Percentiles rank a stretch among this genome's conserved stretches.
Evolutionary conservation across 92 coral and sea anemone species (phyloP).

Genomic region (Pocillopora meandrina): DNA sequence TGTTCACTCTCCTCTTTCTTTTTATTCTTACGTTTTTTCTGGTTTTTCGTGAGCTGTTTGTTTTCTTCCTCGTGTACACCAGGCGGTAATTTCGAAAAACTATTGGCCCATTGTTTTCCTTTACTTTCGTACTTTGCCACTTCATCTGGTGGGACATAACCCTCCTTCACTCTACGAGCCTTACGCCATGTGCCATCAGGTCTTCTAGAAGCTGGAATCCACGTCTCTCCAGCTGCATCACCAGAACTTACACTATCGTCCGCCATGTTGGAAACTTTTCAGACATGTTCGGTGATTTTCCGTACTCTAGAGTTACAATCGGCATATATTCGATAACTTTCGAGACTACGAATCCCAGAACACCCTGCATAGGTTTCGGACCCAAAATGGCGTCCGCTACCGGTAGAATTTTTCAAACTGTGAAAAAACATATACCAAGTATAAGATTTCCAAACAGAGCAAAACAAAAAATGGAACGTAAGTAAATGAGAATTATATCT

Average conservation of each 20-base stretch:
- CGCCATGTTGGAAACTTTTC: conserved; percentile 80
- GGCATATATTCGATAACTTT: background rate
- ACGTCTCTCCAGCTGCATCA: conserved; percentile 44
- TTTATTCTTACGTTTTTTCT: conserved; percentile 78
- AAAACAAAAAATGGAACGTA: conserved; percentile 62
- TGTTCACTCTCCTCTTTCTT: conserved; percentile 22
- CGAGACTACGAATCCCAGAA: conserved; percentile 3
- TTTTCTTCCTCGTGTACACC: conserved; percentile 70
- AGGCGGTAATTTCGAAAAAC: conserved; percentile 76
- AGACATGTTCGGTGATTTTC: conserved; percentile 16
- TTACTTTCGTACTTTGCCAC: conserved; percentile 96
- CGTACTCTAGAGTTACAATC: background rate
- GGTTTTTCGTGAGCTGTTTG: conserved; percentile 71
- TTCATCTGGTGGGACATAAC: conserved; percentile 96
- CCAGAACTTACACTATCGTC: conserved; percentile 35
- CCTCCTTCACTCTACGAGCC: conserved; percentile 93
- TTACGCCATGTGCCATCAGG: conserved; percentile 99
- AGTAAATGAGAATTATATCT: conserved; percentile 1
- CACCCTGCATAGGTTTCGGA: conserved; percentile 3
- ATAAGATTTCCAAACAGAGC: conserved; percentile 88
- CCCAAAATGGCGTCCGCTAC: conserved; percentile 91
- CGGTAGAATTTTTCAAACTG: conserved; percentile 63
- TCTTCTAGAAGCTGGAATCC: conserved; percentile 95
- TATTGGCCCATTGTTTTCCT: conserved; percentile 92
- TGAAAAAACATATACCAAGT: conserved; percentile 81